These are phyloP conservation scores for Neotragus moschatus DNA, from an alignment of 2,113 vertebrate genomes.

Conservation along the genomic window DNA sequence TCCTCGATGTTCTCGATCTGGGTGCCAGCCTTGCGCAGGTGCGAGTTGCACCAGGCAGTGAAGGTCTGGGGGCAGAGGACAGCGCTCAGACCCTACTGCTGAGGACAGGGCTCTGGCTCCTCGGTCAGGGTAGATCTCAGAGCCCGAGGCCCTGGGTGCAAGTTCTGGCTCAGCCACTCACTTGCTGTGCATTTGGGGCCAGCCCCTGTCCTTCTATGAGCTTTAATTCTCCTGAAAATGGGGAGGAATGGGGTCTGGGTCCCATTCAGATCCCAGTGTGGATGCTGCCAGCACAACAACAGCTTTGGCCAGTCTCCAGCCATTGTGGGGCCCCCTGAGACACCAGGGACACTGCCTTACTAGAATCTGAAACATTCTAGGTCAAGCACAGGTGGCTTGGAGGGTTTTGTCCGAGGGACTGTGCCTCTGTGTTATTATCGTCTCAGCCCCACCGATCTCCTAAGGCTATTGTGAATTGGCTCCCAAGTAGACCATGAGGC, in stretches of 20 bases:
- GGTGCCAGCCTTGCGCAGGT: slow-evolving; percentile 92
- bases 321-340: not conserved
- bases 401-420: not conserved
- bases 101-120: too few species aligned
- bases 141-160: not conserved
- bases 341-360: not conserved
- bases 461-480: not conserved
- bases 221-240: not conserved
- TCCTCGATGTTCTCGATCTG: slow-evolving; percentile 95
- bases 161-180: not conserved
- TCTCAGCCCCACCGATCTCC: not conserved
- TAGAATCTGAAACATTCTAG: not conserved
- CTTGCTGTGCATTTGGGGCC: not conserved
- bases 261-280: not conserved
- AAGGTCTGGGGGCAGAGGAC: slow-evolving; percentile 84
- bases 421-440: not conserved
- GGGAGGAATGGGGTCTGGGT: not conserved
- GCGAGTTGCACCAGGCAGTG: slow-evolving; percentile 96
- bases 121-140: not conserved
- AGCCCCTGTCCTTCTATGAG: not conserved
- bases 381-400: not conserved
- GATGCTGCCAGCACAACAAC: not conserved
- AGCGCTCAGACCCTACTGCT: not conserved
- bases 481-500: not conserved
- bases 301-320: not conserved